Conservation (phyloP, 2,113 vertebrate genomes). For the Tricholaema leucomelas region DNA sequence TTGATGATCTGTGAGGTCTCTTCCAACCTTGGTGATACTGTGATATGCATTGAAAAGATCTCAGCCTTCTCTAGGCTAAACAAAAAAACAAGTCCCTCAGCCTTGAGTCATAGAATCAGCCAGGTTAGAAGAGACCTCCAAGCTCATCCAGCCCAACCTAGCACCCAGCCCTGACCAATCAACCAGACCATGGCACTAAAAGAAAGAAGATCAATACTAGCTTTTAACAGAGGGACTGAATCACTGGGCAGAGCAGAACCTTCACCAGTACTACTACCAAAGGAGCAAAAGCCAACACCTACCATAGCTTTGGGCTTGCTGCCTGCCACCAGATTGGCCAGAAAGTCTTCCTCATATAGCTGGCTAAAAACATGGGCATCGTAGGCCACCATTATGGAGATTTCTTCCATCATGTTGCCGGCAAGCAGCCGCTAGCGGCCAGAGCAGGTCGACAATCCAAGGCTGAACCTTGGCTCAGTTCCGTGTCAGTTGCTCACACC, state of each 20-base stretch:
- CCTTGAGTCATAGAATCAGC: no score
- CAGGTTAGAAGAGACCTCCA: no score
- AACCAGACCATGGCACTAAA: no score
- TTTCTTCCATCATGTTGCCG: slow-evolving; percentile 95
- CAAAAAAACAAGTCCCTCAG: no score
- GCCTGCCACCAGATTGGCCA: slow-evolving; percentile 88
- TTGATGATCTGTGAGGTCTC: no score
- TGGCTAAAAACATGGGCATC: slow-evolving; percentile 94
- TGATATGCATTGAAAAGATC: no score
- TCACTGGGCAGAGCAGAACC: neutral
- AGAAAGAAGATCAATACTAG: neutral
- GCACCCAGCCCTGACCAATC: no score
- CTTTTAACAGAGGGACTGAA: neutral
- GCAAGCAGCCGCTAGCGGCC: slow-evolving; percentile 1
- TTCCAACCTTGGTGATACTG: no score
- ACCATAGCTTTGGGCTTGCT: slow-evolving; percentile 91
- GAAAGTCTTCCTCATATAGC: slow-evolving; percentile 87
- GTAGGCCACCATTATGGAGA: slow-evolving; percentile 94
- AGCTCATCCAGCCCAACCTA: no score
- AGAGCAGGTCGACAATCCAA: neutral
- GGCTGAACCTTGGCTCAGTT: slow-evolving; percentile 35
- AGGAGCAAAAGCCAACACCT: slow-evolving; percentile 72
- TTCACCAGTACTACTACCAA: neutral
- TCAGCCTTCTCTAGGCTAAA: no score
- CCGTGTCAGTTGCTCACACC: slow-evolving; percentile 36